These are phyloP conservation scores for Brenthis daphne DNA, from an alignment of 2,888 invertebrate genomes.

Conservation along the genomic window DNA sequence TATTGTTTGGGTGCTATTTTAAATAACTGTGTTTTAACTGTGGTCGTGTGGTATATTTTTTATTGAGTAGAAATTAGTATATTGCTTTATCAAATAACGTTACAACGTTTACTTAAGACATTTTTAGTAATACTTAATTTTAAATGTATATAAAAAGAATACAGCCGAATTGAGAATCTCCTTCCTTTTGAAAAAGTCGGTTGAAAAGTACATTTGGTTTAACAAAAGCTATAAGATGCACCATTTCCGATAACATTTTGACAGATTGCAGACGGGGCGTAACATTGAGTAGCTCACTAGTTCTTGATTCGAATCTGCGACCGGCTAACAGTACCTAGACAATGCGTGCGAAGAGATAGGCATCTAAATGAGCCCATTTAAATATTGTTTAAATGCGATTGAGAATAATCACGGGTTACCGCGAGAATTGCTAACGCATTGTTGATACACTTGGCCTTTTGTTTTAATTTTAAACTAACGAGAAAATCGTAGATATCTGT, in stretches of 20 bases:
- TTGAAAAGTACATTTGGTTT: no score
- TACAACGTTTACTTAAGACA: no score
- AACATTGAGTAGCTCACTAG: conserved; percentile 37
- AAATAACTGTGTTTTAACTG: conserved; percentile 9
- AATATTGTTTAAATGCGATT: conserved; percentile 53
- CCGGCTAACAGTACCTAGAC: conserved; percentile 44
- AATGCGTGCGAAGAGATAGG: conserved; percentile 54
- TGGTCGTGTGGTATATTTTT: not conserved
- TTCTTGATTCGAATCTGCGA: conserved; percentile 32
- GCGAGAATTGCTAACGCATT: conserved; percentile 39
- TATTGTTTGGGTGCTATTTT: conserved; percentile 20
- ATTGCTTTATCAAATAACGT: no score
- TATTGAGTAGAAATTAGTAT: no score
- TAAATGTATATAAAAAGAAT: no score
- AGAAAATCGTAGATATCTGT: not conserved
- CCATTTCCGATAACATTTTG: conserved; percentile 34
- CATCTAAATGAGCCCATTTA: conserved; percentile 59
- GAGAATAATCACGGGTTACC: conserved; percentile 40
- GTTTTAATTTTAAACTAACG: conserved; percentile 22
- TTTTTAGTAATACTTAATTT: no score
- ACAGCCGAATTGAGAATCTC: no score
- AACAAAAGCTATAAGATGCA: conserved; percentile 24
- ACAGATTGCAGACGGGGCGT: conserved; percentile 35
- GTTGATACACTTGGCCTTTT: conserved; percentile 35
- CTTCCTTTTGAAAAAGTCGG: no score